These are phyloP conservation scores for Onthophagus sagittarius DNA, from an alignment of 2,888 invertebrate genomes.

Conservation along the genomic window DNA sequence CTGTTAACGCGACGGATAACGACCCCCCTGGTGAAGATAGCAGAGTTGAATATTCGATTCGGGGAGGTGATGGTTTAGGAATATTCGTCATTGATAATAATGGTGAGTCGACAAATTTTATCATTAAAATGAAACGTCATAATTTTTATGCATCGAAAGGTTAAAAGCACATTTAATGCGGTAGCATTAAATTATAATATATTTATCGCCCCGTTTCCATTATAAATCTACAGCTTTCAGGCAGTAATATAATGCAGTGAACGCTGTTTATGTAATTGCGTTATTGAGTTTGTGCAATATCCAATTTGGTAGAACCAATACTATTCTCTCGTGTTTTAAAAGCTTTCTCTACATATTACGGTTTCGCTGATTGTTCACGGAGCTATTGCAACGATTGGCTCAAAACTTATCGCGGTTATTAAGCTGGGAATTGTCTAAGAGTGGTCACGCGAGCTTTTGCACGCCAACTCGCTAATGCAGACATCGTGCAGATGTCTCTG, in stretches of 20 bases:
- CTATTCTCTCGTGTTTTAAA: neutral
- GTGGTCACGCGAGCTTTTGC: neutral
- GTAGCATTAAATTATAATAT: neutral
- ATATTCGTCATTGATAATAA: constrained; percentile 86
- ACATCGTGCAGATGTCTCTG: neutral
- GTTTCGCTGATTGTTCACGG: neutral
- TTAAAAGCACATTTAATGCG: neutral
- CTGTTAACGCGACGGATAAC: constrained; percentile 61
- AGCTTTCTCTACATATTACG: neutral
- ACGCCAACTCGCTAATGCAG: neutral
- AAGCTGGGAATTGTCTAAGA: neutral
- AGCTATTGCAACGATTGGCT: neutral
- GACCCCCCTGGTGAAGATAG: constrained; percentile 80
- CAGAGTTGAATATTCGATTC: constrained; percentile 78
- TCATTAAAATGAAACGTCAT: neutral
- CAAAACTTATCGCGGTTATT: neutral
- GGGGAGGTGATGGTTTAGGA: constrained; percentile 87
- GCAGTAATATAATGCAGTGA: neutral
- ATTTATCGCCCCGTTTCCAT: neutral
- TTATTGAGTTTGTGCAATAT: neutral
- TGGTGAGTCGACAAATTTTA: constrained; percentile 56
- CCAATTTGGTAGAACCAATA: neutral
- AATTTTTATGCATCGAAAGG: neutral
- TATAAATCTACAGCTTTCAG: neutral
- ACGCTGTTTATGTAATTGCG: neutral